These are phyloP conservation scores for Percopsis transmontana DNA, from an alignment of 2,113 vertebrate species.

Conservation along the genomic window DNA sequence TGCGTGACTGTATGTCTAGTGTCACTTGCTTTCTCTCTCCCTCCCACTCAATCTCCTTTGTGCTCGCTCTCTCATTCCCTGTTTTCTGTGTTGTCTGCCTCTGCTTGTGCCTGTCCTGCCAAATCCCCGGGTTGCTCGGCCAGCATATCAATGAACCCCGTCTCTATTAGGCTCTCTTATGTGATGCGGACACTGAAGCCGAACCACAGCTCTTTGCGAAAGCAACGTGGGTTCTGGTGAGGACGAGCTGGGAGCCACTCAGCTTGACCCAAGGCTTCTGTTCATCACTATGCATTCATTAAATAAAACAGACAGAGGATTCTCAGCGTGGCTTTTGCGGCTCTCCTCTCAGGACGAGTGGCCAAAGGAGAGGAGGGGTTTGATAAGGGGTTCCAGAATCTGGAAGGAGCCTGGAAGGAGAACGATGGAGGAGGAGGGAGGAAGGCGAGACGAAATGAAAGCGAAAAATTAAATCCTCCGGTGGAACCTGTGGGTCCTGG, in stretches of 20 bases:
- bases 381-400: conserved; percentile 19
- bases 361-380: conserved; percentile 39
- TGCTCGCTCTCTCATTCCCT: conserved; percentile 15
- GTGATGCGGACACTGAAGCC: conserved; percentile 51
- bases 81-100: conserved; percentile 19
- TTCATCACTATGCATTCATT: conserved; percentile 61
- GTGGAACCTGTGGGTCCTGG: conserved; percentile 51
- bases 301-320: conserved; percentile 45
- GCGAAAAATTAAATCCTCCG: conserved; percentile 36
- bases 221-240: conserved; percentile 48
- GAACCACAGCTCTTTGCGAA: conserved; percentile 49
- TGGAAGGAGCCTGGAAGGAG: conserved; percentile 15
- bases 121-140: conserved; percentile 50
- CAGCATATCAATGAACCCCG: conserved; percentile 59
- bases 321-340: conserved; percentile 38
- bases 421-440: conserved; percentile 20
- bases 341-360: conserved; percentile 36
- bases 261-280: conserved; percentile 41
- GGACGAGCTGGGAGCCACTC: conserved; percentile 52
- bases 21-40: conserved; percentile 34
- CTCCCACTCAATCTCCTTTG: conserved; percentile 15
- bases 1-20: conserved; percentile 37
- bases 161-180: conserved; percentile 57
- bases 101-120: conserved; percentile 40
- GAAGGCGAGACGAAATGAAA: conserved; percentile 31